These are phyloP conservation scores for Nibea albiflora DNA, from an alignment of 2,113 vertebrate species.

Conservation along the genomic window DNA sequence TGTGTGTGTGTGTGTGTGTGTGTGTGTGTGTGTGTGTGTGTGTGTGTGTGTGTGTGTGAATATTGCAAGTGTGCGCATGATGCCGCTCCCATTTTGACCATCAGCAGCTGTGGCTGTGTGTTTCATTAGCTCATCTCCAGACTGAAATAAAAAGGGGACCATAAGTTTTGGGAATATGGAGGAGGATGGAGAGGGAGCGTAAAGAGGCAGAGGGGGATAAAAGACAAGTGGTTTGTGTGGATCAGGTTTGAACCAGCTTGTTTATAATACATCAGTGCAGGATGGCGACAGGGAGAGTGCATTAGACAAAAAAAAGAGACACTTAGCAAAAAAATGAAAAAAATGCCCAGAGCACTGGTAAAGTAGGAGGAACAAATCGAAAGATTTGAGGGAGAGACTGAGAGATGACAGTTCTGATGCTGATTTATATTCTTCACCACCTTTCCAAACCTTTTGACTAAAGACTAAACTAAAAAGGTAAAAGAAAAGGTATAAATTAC, in stretches of 20 bases:
- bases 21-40: constrained; percentile 11
- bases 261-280: constrained; percentile 59
- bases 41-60: not conserved
- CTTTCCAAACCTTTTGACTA: not conserved
- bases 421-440: not conserved
- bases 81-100: constrained; percentile 6
- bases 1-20: constrained; percentile 7
- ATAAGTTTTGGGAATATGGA: constrained; percentile 24
- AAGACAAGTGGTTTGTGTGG: not conserved
- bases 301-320: constrained; percentile 23
- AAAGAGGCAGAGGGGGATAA: constrained; percentile 13
- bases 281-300: not conserved
- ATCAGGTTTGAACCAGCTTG: constrained; percentile 22
- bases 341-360: not conserved
- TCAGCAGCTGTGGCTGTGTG: not conserved
- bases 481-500: not conserved
- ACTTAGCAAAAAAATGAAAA: not conserved
- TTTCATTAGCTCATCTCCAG: constrained; percentile 14
- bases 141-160: not conserved
- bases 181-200: not conserved
- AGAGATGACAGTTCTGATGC: constrained; percentile 1
- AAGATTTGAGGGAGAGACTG: not conserved
- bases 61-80: not conserved
- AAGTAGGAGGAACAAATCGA: constrained; percentile 6
- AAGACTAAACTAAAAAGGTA: not conserved